A percentile compares a stretch with the other conserved stretches of the same genome.
Conservation (phyloP, 2,888 invertebrate genomes). For the Idaea biselata region DNA sequence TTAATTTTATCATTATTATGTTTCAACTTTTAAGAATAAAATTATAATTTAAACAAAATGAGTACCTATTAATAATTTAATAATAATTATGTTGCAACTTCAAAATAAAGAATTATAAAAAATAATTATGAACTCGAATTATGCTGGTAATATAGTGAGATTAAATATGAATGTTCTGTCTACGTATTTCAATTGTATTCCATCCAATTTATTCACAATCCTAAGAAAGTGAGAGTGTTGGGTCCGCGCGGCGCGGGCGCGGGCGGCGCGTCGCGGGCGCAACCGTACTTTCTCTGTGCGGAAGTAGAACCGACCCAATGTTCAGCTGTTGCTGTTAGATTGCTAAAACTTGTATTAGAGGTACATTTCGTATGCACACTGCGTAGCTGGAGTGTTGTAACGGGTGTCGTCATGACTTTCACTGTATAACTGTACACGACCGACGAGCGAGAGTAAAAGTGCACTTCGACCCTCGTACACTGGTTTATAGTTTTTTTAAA, state of each 20-base stretch:
- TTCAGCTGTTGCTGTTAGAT: neutral
- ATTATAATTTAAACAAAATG: too few relatives aligned
- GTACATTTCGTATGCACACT: slow-evolving; percentile 6
- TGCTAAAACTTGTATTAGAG: neutral
- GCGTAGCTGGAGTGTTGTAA: neutral
- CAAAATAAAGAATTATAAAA: too few relatives aligned
- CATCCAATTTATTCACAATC: slow-evolving; percentile 7
- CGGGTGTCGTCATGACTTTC: slow-evolving; percentile 3
- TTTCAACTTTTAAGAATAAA: too few relatives aligned
- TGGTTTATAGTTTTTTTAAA: neutral
- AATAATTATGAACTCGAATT: neutral
- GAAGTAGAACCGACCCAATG: neutral
- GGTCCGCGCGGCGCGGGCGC: slow-evolving; percentile 8
- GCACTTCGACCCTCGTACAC: neutral
- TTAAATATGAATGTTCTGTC: neutral
- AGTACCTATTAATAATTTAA: too few relatives aligned
- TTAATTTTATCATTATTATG: too few relatives aligned
- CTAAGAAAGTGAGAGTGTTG: slow-evolving; percentile 35
- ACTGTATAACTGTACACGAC: neutral
- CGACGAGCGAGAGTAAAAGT: neutral
- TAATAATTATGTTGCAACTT: too few relatives aligned
- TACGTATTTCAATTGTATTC: neutral
- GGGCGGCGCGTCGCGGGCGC: slow-evolving; percentile 18
- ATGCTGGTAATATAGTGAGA: neutral
- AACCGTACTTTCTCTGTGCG: slow-evolving; percentile 23